Evolutionary conservation across 2,888 invertebrate species (phyloP), one percentile per base, ranked within the genome.

Genomic region (Drosophila koepferae): DNA sequence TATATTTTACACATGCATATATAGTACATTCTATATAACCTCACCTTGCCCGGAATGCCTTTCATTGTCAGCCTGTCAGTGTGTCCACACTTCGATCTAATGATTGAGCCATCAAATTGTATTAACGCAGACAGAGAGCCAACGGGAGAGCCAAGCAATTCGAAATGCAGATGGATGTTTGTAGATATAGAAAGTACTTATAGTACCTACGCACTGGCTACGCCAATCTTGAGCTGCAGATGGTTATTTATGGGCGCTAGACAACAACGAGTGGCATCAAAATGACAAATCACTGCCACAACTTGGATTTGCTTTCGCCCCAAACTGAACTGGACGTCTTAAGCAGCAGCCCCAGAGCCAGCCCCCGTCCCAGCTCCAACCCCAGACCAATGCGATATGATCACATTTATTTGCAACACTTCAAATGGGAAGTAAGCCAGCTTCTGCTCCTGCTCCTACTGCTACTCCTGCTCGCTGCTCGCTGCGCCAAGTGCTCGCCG

Each of bases 331-430:
- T 49, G 49, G 49, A 49, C 31, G 44, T 53, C 53, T 66, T 67
- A 38, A 38, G 68, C 67, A 38, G 38, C 3, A 5, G 38, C 38
- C 36, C 36, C 36, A 12, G 12, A 1, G 4, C 18, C 10, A 3
- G 1, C 2, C 6, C 16, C 40, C 16, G 6, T 1, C 14, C 2
- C 6, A 34, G 23, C 14, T 2, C 20, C 46, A 46, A 12, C 49
- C 70, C 16, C 16, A 28, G 28, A 43, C 72, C 64, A 5, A 6
- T 41, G 82, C 73, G 68, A 77, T 84, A 76, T 85, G 87, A 85
- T 85, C 89, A 89, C 89, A 85, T 89, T 85, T 85, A 86, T 85
- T 81, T 87, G 89, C 78, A 76, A 73, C 84, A 85, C 84, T 87
- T 68, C 72, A 80, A 72, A 36, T 61, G 55, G 66, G 53, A 64